Evolutionary conservation across 2,888 invertebrate genomes (phyloP).

Genomic region (Erynnis tages): DNA sequence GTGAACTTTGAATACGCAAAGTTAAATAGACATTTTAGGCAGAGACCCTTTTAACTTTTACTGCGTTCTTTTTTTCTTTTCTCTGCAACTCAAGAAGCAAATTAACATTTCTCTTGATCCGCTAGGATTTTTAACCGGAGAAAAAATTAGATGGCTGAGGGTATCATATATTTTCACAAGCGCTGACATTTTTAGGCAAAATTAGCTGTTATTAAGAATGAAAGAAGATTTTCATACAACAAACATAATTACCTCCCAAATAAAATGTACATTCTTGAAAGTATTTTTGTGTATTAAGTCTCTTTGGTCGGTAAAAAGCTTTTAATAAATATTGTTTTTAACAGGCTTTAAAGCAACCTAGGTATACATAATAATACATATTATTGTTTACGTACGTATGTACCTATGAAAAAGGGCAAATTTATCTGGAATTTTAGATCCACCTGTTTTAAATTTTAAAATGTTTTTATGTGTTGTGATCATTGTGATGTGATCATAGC

Average conservation of each 20-base stretch:
- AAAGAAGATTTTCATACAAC: slow-evolving; percentile 25
- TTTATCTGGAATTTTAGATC: too few relatives aligned
- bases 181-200: slow-evolving; percentile 4
- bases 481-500: too few relatives aligned
- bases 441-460: too few relatives aligned
- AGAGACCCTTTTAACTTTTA: slow-evolving; percentile 23
- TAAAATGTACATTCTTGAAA: slow-evolving; percentile 23
- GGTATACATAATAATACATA: too few relatives aligned
- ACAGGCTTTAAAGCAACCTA: too few relatives aligned
- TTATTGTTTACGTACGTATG: too few relatives aligned
- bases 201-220: slow-evolving; percentile 8
- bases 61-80: slow-evolving; percentile 11
- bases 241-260: slow-evolving; percentile 24
- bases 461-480: too few relatives aligned
- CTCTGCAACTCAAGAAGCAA: slow-evolving; percentile 17
- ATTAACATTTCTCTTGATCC: slow-evolving; percentile 24
- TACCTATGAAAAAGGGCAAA: too few relatives aligned
- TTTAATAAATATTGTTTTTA: slow-evolving; percentile 12
- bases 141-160: background rate
- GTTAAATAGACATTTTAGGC: slow-evolving; percentile 25
- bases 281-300: slow-evolving; percentile 32
- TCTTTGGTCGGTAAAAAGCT: slow-evolving; percentile 3
- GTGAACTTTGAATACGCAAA: slow-evolving; percentile 21
- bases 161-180: slow-evolving; percentile 17
- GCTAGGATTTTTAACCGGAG: slow-evolving; percentile 7